Evolutionary conservation across 2,888 invertebrate genomes (phyloP).

Genomic region (Lydus trimaculatus): DNA sequence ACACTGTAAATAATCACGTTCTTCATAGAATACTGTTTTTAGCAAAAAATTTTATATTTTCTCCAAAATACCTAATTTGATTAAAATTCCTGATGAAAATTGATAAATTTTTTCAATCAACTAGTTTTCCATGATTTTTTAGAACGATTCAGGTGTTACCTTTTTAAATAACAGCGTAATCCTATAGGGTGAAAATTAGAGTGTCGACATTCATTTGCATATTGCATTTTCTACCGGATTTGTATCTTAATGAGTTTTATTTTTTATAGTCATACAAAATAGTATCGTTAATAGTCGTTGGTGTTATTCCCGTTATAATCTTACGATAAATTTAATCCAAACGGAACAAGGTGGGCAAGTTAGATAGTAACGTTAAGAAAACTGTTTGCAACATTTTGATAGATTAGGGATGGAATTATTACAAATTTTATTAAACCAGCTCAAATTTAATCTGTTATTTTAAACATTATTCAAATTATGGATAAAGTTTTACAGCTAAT

Average conservation of each 20-base stretch:
- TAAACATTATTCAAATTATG: background rate
- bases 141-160: background rate
- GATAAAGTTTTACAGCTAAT: background rate
- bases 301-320: background rate
- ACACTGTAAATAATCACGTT: background rate
- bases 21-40: background rate
- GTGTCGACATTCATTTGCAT: slow-evolving; percentile 50
- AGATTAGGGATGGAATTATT: slow-evolving; percentile 3
- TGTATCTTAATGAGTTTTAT: slow-evolving; percentile 51
- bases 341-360: slow-evolving; percentile 21
- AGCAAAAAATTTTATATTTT: background rate
- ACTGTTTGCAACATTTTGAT: background rate
- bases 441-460: slow-evolving; percentile 44
- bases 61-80: background rate
- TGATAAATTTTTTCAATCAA: background rate
- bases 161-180: slow-evolving; percentile 38
- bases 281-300: slow-evolving; percentile 36
- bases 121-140: background rate
- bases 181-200: slow-evolving; percentile 43
- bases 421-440: slow-evolving; percentile 44
- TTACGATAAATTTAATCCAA: slow-evolving; percentile 24
- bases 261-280: slow-evolving; percentile 44
- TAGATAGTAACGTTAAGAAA: background rate
- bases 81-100: background rate
- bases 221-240: slow-evolving; percentile 50